Evolutionary conservation across 2,888 invertebrate genomes (phyloP).

Genomic region (Hydroisotoma schaefferi): DNA sequence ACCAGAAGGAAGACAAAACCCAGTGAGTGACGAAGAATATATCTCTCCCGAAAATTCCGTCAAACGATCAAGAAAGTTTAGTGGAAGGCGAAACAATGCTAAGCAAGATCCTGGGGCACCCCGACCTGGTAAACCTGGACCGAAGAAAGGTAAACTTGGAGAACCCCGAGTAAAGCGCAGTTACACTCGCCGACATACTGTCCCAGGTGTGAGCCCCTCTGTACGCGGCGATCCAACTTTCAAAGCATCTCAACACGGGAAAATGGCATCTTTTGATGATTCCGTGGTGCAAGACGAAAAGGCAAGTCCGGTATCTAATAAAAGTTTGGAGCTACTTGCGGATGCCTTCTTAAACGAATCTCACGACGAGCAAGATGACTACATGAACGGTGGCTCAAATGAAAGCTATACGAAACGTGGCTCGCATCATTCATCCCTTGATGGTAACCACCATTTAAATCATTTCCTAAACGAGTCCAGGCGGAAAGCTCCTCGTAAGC

Average conservation of each 20-base stretch:
- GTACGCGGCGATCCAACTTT: not conserved
- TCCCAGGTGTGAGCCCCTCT: slow-evolving; percentile 9
- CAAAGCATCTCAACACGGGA: not conserved
- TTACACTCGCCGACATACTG: slow-evolving; percentile 34
- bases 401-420: slow-evolving; percentile 10
- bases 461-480: slow-evolving; percentile 22
- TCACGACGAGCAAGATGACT: not conserved
- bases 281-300: no score
- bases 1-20: slow-evolving; percentile 39
- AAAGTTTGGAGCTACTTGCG: no score
- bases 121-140: slow-evolving; percentile 23
- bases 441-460: slow-evolving; percentile 4
- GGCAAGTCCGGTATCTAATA: no score
- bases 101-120: slow-evolving; percentile 9
- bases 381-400: not conserved
- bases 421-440: not conserved
- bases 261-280: no score
- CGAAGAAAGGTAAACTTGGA: slow-evolving; percentile 26
- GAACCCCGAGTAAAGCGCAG: slow-evolving; percentile 30
- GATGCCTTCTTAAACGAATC: slow-evolving; percentile 15
- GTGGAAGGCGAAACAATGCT: slow-evolving; percentile 23
- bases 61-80: slow-evolving; percentile 35
- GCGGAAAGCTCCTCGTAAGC: slow-evolving; percentile 44
- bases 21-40: slow-evolving; percentile 40
- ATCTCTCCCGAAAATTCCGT: slow-evolving; percentile 10